phyloP scores from a whole-genome alignment of 2,888 invertebrate genomes.

The Lutraria lutraria region DNA sequence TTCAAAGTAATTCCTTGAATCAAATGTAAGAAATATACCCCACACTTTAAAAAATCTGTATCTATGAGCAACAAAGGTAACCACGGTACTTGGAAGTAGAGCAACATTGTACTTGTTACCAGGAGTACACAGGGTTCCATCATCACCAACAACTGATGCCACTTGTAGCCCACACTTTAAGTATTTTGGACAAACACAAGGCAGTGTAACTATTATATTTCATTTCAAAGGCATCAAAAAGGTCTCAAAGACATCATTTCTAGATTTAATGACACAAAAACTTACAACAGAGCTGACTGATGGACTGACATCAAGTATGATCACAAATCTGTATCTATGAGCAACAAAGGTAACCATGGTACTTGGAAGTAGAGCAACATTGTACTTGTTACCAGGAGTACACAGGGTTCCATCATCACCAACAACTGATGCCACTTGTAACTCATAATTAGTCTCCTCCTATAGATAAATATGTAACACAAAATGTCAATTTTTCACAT shows the following conservation, averaged over 20 bases:
- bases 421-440: slow-evolving; percentile 90
- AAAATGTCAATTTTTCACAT: too few species aligned
- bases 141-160: slow-evolving; percentile 89
- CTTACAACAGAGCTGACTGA: slow-evolving; percentile 91
- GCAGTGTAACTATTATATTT: too few species aligned
- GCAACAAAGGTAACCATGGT: slow-evolving; percentile 90
- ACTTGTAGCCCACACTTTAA: too few species aligned
- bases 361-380: slow-evolving; percentile 78
- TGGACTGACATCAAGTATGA: slow-evolving; percentile 93
- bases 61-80: slow-evolving; percentile 91
- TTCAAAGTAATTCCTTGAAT: too few species aligned
- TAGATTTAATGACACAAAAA: background rate
- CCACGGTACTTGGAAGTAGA: slow-evolving; percentile 82
- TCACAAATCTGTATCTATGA: slow-evolving; percentile 91
- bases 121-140: slow-evolving; percentile 69
- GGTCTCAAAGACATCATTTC: too few species aligned
- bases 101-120: slow-evolving; percentile 75
- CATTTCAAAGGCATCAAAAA: too few species aligned
- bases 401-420: slow-evolving; percentile 85
- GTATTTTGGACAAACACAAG: too few species aligned
- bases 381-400: slow-evolving; percentile 71
- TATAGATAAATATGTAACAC: slow-evolving; percentile 35
- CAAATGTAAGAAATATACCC: too few species aligned
- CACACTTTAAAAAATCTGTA: too few species aligned
- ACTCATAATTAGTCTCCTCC: slow-evolving; percentile 87